A percentile compares a stretch with the other conserved stretches of the same genome.
phyloP scores from a whole-genome alignment of 2,888 invertebrate genomes.

The Tortricodes alternella region DNA sequence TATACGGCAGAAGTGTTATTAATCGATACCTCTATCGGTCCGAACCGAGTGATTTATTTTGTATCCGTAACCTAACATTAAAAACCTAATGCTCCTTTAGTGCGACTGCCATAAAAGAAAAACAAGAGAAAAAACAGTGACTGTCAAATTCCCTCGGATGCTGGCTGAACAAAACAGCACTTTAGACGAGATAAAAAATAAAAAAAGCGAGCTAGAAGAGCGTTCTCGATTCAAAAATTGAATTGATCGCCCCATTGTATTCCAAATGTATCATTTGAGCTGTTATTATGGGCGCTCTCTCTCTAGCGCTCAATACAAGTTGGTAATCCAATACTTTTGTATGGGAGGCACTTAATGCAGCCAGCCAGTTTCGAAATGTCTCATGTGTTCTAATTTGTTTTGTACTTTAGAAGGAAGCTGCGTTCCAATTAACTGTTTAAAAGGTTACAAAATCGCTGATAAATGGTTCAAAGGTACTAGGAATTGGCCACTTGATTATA shows the following conservation, averaged over 20 bases:
- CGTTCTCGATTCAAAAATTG: conserved; percentile 83
- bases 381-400: conserved; percentile 63
- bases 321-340: conserved; percentile 83
- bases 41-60: conserved; percentile 36
- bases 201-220: conserved; percentile 78
- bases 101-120: conserved; percentile 51
- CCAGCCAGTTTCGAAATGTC: conserved; percentile 63
- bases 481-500: no score
- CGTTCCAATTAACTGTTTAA: conserved; percentile 15
- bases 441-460: not conserved
- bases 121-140: conserved; percentile 78
- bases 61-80: conserved; percentile 61
- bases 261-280: conserved; percentile 83
- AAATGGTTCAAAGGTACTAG: no score
- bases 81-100: conserved; percentile 50
- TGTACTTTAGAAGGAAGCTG: conserved; percentile 48
- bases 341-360: conserved; percentile 79
- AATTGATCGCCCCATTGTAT: conserved; percentile 83
- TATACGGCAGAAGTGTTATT: conserved; percentile 23
- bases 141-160: conserved; percentile 80
- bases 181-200: conserved; percentile 72
- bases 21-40: conserved; percentile 26
- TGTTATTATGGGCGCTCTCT: conserved; percentile 80
- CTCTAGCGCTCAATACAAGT: conserved; percentile 74
- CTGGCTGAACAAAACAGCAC: conserved; percentile 82